Evolutionary conservation across 2,113 vertebrate genomes (phyloP), one percentile per base, ranked within the genome.

Genomic region (Sylvilagus bachmani): DNA sequence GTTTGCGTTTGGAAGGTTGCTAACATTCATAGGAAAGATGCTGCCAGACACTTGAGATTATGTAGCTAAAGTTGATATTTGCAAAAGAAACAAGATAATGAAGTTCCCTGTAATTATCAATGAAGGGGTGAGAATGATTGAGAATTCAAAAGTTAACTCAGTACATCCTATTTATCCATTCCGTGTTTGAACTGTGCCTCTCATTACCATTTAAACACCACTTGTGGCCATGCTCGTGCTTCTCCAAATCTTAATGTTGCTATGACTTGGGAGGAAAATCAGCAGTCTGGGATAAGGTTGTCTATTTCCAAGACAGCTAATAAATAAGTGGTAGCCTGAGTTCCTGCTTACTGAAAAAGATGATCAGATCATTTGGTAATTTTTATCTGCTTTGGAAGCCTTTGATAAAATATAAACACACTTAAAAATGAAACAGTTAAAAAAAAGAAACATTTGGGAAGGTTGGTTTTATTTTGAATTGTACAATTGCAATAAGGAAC

Each of bases 401-500:
- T 80, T 83, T 36, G 53, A 9, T 44, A 70, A 83, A 82, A 7
- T 49, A 36, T 53, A 36, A 70, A 38, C 1, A 62, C 4, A 33
- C 90, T 91, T 80, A 24, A 29, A 82, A 92, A 92, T 44, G 6
- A 44, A 44, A 44, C 44, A 44, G 6, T 44, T 44, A 29, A 88
- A 89, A 21, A 31, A 79, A 85, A 36, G 2, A 77, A 2, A 0
- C 90, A 67, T 44, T 78, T 81, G 29, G 7, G 38, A 91, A 77
- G 33, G 2, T 29, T 8, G 17, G 64, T 77, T 33, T 25, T 66
- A 44, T 75, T 95, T 93, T 96, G 84, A 71, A 94, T 78, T 87
- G 51, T 19, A 55, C 8, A n/a, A 29, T 92, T 86, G 64, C 91
- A 96, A 87, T 83, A 94, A 95, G 12, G 55, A 16, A 58, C 55